Evolutionary conservation across 1,140 invertebrate species (phyloP), one percentile per base, ranked within the genome.

Genomic region (Drosophila triauraria): DNA sequence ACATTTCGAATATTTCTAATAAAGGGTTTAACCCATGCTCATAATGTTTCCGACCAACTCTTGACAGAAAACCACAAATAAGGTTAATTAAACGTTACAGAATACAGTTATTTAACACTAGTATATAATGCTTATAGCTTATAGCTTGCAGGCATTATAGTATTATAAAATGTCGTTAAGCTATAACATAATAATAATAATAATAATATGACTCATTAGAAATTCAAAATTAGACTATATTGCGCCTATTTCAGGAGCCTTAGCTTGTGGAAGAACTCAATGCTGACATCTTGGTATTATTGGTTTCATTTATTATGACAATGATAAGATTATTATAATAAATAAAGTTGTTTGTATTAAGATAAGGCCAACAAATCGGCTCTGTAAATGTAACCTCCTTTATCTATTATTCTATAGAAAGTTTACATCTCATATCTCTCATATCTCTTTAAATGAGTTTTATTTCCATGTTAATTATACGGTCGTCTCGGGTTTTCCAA

Each of bases 401-500:
- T 20, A 20, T 15, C 17, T 53, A 35, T 35, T 20, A 53, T 20
- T 40, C 3, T 17, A 32, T 54, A 23, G 23, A 54, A 23, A 15
- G 8, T 15, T 35, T 20, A 7, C 7, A 38, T 23, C 1, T 23
- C 4, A n/a, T 3, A 54, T 38, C 3, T 38, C 1, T 23, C 30
- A 54, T 30, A 63, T 58, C 13, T 42, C 17, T 64, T n/a, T 3
- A 43, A 44, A 32, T 25, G 15, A n/a, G 30, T 32, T 64, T 12
- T 25, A 64, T 62, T 25, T 35, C 15, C 4, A 27, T 63, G 12
- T n/a, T 62, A 65, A 63, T 63, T n/a, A 47, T 27, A 43, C 13
- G 13, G 43, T 23, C 15, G 23, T 27, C 25, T 35, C 38, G 62
- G 67, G 4, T 40, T 70, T 70, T 47, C 67, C 67, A 54, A 27